Conservation (phyloP, 2,113 vertebrate species). For the Prunella himalayana region DNA sequence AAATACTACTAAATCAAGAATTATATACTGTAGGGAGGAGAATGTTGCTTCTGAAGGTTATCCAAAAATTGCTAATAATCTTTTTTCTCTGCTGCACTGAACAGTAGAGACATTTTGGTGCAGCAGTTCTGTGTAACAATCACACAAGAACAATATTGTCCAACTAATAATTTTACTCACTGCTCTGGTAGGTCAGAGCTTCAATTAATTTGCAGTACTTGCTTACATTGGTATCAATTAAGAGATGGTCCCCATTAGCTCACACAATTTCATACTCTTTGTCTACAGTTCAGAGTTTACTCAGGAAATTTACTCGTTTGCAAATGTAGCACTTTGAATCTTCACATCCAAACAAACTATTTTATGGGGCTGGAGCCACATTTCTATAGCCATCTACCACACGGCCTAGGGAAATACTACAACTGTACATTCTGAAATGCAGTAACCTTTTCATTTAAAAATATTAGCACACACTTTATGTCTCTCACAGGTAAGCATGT, state of each 20-base stretch:
- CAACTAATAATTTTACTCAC: conserved; percentile 53
- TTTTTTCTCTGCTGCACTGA: neutral
- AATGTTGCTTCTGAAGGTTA: conserved; percentile 25
- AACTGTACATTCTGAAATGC: neutral
- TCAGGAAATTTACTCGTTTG: conserved; percentile 19
- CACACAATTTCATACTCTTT: conserved; percentile 25
- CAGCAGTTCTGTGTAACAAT: conserved; percentile 38
- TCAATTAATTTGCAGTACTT: conserved; percentile 57
- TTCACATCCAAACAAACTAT: conserved; percentile 20
- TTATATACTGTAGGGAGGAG: conserved; percentile 4
- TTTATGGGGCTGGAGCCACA: neutral
- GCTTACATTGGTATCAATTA: conserved; percentile 33
- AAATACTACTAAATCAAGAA: conserved; percentile 64
- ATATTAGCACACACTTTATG: neutral
- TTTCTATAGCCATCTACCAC: conserved; percentile 3
- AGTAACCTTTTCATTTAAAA: conserved; percentile 9
- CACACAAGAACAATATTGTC: conserved; percentile 17
- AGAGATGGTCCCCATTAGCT: neutral
- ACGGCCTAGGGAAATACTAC: neutral
- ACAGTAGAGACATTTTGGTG: neutral
- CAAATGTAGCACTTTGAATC: conserved; percentile 25
- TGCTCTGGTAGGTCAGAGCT: conserved; percentile 45
- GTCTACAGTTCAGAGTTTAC: conserved; percentile 54
- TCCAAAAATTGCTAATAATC: conserved; percentile 55
- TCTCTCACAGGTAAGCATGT: neutral